phyloP scores from a whole-genome alignment of 2,113 vertebrate species.

The Hyaena hyaena region DNA sequence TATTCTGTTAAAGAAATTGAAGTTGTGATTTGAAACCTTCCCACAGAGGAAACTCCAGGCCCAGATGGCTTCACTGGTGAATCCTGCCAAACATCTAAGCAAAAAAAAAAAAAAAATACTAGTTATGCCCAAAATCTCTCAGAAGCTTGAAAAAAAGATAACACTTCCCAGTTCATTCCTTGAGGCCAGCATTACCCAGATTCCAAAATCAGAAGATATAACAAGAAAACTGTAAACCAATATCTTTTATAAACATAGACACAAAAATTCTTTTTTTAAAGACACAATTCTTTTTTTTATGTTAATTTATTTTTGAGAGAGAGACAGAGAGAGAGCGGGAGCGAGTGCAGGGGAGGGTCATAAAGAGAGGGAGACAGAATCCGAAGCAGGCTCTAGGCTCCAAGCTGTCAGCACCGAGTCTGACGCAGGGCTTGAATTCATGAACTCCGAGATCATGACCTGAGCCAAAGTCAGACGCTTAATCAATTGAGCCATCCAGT shows the following conservation, averaged over 20 bases:
- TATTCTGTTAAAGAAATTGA: not conserved
- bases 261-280: not conserved
- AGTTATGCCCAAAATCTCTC: not conserved
- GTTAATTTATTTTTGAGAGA: no score
- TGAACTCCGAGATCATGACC: no score
- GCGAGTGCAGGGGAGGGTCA: no score
- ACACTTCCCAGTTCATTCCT: not conserved
- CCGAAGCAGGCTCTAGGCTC: no score
- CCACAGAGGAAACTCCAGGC: not conserved
- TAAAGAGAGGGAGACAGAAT: no score
- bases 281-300: no score
- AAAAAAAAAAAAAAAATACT: not conserved
- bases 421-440: no score
- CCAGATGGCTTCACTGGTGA: not conserved
- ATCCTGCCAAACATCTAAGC: not conserved
- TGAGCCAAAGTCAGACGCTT: no score
- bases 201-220: not conserved
- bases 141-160: not conserved
- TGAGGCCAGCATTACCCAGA: not conserved
- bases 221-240: not conserved
- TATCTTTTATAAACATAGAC: not conserved
- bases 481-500: no score
- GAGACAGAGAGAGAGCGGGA: no score
- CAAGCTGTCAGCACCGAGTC: no score
- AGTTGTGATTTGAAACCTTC: not conserved